Conservation (phyloP, 2,888 invertebrate genomes). For the Oegoconia quadripuncta region DNA sequence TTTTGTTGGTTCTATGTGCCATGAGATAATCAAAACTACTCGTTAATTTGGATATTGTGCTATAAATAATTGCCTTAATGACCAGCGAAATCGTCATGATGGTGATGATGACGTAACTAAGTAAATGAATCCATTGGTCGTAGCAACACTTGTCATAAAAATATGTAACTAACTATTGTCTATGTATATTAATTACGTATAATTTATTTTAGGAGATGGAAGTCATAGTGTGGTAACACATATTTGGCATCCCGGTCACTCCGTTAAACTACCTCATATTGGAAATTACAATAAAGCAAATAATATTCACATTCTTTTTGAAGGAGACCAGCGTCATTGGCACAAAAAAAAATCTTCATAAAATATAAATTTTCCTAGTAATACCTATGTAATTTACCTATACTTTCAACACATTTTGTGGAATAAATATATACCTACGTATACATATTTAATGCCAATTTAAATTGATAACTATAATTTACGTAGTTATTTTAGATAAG, state of each 20-base stretch:
- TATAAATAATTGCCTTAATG: too few species aligned
- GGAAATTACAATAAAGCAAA: not conserved
- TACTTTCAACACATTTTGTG: not conserved
- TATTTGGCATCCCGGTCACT: constrained; percentile 46
- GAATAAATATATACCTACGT: not conserved
- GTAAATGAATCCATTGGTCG: too few species aligned
- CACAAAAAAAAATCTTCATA: constrained; percentile 13
- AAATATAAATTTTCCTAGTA: not conserved
- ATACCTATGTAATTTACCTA: not conserved
- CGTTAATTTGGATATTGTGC: too few species aligned
- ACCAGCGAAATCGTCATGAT: too few species aligned
- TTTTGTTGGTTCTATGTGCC: too few species aligned
- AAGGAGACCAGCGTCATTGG: constrained; percentile 22
- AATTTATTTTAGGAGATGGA: not conserved
- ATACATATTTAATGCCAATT: not conserved
- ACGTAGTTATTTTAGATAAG: not conserved
- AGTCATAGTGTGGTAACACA: constrained; percentile 34
- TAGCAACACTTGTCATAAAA: too few species aligned
- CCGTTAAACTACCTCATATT: constrained; percentile 19
- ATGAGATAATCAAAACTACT: too few species aligned
- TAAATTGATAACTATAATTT: not conserved
- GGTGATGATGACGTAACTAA: too few species aligned
- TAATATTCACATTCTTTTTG: constrained; percentile 10
- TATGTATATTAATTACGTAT: not conserved
- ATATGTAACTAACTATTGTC: not conserved